Conservation (phyloP, 2,797 vertebrate species). For the Dendrocincla tyrannina region DNA sequence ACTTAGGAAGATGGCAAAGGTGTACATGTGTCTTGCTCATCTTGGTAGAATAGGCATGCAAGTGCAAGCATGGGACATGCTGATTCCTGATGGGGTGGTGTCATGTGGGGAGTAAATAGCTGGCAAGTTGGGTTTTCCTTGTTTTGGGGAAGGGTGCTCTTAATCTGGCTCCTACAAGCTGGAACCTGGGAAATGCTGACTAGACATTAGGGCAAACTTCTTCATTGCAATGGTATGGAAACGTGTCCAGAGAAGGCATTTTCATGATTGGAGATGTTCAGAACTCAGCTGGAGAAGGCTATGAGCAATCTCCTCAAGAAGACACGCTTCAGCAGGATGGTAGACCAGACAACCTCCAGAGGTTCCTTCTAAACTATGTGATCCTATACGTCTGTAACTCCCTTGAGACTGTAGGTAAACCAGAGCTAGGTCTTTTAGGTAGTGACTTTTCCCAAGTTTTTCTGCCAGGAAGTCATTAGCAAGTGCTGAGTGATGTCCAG, state of each 20-base stretch:
- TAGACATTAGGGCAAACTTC: background rate
- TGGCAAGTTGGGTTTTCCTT: background rate
- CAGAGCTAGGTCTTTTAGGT: background rate
- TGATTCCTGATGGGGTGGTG: background rate
- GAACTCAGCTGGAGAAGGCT: background rate
- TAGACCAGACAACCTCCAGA: background rate
- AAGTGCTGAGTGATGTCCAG: background rate
- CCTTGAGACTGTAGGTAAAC: background rate
- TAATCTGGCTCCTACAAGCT: background rate
- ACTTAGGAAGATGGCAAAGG: background rate
- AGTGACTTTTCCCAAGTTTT: background rate
- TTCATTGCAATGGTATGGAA: background rate
- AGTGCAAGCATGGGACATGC: background rate
- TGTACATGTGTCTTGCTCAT: fast-evolving
- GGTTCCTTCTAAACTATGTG: background rate
- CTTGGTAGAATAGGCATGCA: background rate
- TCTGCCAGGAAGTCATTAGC: background rate
- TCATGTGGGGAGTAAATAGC: background rate
- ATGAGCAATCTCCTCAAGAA: background rate
- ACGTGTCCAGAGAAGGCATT: background rate
- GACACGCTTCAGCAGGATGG: background rate
- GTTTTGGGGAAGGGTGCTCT: background rate
- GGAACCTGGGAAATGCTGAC: background rate
- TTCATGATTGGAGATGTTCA: background rate
- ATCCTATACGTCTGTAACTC: background rate